Percentiles rank a stretch among this genome's conserved stretches.
Evolutionary conservation across 2,797 vertebrate species (phyloP).

Genomic region (Aselliscus stoliczkanus): DNA sequence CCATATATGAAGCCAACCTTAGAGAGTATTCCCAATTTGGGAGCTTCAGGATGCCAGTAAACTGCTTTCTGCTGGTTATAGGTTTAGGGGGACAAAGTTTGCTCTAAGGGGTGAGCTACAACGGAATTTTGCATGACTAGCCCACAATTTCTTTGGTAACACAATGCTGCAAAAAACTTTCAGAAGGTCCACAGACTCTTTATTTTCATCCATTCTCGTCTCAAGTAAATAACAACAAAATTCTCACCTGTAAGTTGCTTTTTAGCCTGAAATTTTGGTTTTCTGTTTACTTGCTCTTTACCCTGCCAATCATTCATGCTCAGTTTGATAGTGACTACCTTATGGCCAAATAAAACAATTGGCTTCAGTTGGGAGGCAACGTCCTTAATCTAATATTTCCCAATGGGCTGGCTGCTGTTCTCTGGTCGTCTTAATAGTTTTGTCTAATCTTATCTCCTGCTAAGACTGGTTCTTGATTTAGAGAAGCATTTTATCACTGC

Average conservation of each 20-base stretch:
- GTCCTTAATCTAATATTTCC: slow-evolving; percentile 56
- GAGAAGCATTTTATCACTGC: slow-evolving; percentile 50
- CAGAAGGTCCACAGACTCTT: not conserved
- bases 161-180: not conserved
- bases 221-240: slow-evolving; percentile 1
- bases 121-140: not conserved
- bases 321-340: slow-evolving; percentile 50
- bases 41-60: not conserved
- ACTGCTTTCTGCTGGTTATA: not conserved
- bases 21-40: not conserved
- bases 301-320: not conserved
- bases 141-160: not conserved
- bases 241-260: not conserved
- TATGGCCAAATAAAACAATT: slow-evolving; percentile 47
- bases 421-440: slow-evolving; percentile 44
- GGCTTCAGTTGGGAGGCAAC: slow-evolving; percentile 31
- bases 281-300: slow-evolving; percentile 37
- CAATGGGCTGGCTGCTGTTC: slow-evolving; percentile 9
- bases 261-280: not conserved
- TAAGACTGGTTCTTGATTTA: slow-evolving; percentile 35
- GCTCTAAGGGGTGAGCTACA: not conserved
- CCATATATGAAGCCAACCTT: not conserved
- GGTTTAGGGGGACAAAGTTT: not conserved
- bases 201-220: not conserved
- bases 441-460: slow-evolving; percentile 47